Base-by-base conservation (phyloP, 2,797 vertebrate species). In the Melanotaenia nigrans region DNA sequence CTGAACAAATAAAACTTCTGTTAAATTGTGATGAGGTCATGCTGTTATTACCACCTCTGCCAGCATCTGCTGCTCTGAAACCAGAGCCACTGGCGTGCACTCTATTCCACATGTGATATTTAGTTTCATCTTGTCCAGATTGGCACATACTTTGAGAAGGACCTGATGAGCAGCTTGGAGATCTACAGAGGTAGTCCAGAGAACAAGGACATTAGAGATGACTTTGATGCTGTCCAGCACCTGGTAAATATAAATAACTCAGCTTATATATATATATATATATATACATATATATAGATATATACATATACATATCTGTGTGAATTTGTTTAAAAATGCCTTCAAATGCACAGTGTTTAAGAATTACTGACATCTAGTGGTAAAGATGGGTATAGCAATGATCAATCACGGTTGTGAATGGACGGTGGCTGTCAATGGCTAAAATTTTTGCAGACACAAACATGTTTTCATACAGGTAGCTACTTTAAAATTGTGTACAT, bases 191-290 rank as follows among this genome's bases (percentile, higher is more conserved):
- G 76, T 0, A 12, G 73, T 30, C 64, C 75, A 14, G 78, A 36
- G 0, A 91, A 91, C 79, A 56, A 30, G 20, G 85, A 81, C 63
- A 60, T 93, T 3, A 92, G 74, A 78, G 65, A 86, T 0, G 90
- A 93, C 61, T 92, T 93, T 65, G 89, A 94, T 60, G 40, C 79
- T 0, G 79, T 93, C 32, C 92, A 93, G 18, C 11, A 78, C 60
- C 61, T 86, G 78, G 93, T 93, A 79, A 81, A 61, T 66, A 60
- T 63, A 8, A 35, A 9, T 2, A 2, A 0, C 38, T 65, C 24
- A 20, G 13, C 6, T 38, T 63, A 18, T 53, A 2, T 55, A 4
- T 14, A 3, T 3, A 24, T 42, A 2, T 16, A 16, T 28, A 28
- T 28, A 28, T 28, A 28, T 28, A 28, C 2, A 2, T 28, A 28